A percentile compares a stretch with the other conserved stretches of the same genome.
Evolutionary conservation across 2,888 invertebrate genomes (phyloP).

Genomic region (Nysson spinosus): DNA sequence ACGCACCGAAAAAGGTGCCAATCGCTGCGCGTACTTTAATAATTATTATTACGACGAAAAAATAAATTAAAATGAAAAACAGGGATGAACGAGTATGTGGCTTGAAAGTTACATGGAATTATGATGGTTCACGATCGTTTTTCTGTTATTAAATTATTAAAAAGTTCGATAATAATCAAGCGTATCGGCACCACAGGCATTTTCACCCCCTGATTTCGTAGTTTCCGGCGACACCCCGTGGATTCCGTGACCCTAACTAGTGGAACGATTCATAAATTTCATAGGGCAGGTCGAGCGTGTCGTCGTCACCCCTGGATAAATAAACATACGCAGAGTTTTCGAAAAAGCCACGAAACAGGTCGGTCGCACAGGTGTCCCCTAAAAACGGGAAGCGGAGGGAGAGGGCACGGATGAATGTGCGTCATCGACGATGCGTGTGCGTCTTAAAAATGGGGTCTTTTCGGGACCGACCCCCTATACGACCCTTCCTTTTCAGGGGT

Average conservation of each 20-base stretch:
- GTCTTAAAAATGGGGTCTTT: constrained; percentile 47
- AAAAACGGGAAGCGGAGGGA: constrained; percentile 59
- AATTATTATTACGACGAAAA: no score
- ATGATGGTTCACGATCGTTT: no score
- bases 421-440: constrained; percentile 46
- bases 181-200: no score
- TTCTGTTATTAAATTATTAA: no score
- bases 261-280: constrained; percentile 57
- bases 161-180: no score
- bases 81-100: no score
- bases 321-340: constrained; percentile 50
- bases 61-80: no score
- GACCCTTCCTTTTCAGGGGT: constrained; percentile 34
- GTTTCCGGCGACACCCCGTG: neutral
- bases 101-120: no score
- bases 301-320: constrained; percentile 57
- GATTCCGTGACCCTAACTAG: constrained; percentile 5
- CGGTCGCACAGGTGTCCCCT: constrained; percentile 69
- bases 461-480: constrained; percentile 20
- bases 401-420: constrained; percentile 36
- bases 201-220: neutral
- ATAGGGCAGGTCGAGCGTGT: constrained; percentile 52
- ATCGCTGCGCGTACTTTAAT: no score
- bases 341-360: constrained; percentile 40
- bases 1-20: no score